phyloP scores from a whole-genome alignment of 2,888 invertebrate species.

The Graphium colonna region DNA sequence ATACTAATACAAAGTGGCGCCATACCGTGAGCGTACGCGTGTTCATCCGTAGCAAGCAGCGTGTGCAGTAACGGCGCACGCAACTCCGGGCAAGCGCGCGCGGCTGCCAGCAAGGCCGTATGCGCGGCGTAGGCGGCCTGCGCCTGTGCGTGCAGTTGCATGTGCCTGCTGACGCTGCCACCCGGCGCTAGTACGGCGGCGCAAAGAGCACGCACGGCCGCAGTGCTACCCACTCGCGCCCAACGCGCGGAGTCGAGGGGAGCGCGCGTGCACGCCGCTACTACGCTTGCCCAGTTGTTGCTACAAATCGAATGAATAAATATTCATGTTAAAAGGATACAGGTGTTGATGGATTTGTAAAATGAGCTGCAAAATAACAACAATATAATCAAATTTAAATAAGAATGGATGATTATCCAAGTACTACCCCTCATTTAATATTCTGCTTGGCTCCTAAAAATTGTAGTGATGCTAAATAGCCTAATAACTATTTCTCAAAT shows the following conservation, averaged over 20 bases:
- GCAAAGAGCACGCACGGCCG: constrained; percentile 47
- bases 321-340: neutral
- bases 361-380: no score
- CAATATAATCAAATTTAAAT: no score
- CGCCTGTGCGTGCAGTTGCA: constrained; percentile 24
- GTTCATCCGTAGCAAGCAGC: constrained; percentile 57
- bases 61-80: constrained; percentile 44
- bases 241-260: constrained; percentile 40
- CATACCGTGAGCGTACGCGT: no score
- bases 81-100: constrained; percentile 37
- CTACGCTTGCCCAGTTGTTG: constrained; percentile 90
- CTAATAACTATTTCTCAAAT: no score
- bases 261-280: constrained; percentile 87
- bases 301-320: constrained; percentile 60
- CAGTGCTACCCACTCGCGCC: constrained; percentile 53
- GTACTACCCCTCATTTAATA: no score
- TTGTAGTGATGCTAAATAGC: no score
- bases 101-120: constrained; percentile 45
- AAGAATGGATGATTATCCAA: no score
- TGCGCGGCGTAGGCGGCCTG: constrained; percentile 34
- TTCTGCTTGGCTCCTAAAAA: no score
- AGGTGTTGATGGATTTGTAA: no score
- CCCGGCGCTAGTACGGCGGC: constrained; percentile 41
- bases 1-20: no score
- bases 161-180: constrained; percentile 37